Conservation (phyloP, 2,888 invertebrate species). For the Orthosia cruda region DNA sequence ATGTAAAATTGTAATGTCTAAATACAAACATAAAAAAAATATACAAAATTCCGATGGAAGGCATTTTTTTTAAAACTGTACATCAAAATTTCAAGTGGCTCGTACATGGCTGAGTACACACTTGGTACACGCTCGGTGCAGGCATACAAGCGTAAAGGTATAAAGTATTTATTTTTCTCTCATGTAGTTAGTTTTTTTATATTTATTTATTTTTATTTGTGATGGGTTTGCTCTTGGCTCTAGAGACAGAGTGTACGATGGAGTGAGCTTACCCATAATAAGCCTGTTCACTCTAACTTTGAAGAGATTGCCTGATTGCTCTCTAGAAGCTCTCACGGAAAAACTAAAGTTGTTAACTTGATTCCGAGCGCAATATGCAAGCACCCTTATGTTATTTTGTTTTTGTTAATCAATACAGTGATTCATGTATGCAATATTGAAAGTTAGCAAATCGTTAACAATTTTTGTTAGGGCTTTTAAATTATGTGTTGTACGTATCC, state of each 20-base stretch:
- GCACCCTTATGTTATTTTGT: constrained; percentile 31
- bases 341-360: constrained; percentile 37
- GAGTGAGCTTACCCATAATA: no score
- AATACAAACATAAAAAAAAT: no score
- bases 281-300: no score
- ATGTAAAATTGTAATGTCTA: no score
- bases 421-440: constrained; percentile 53
- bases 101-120: background rate
- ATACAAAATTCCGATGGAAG: background rate
- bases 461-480: no score
- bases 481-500: no score
- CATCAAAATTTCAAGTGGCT: constrained; percentile 27
- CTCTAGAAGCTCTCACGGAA: constrained; percentile 37
- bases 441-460: constrained; percentile 31
- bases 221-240: no score
- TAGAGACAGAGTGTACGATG: no score
- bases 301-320: constrained; percentile 45
- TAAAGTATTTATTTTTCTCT: constrained; percentile 44
- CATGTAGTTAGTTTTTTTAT: constrained; percentile 47
- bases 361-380: constrained; percentile 10
- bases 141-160: constrained; percentile 19
- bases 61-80: constrained; percentile 18
- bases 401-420: constrained; percentile 25
- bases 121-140: background rate
- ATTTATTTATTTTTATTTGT: no score